Base-by-base conservation (phyloP, 2,113 vertebrate genomes). In the Butorides virescens region DNA sequence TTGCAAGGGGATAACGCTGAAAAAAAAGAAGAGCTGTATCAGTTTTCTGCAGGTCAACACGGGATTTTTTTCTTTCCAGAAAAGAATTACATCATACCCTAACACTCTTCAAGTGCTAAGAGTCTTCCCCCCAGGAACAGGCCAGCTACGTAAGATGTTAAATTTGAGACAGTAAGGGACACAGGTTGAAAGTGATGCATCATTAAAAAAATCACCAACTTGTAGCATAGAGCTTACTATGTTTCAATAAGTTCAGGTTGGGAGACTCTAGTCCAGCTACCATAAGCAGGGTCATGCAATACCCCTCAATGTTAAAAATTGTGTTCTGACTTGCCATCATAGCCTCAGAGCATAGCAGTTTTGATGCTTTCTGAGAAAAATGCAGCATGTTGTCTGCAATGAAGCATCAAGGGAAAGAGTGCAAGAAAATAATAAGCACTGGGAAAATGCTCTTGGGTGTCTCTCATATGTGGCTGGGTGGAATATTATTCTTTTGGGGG, bases 381-480 rank as follows among this genome's bases (percentile, higher is more conserved):
- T 23, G 5, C 8, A 36, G 3, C 23, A 30, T 47, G 52, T 36
- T 78, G 10, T 61, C 59, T 78, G 17, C 37, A 65, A 47, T 26
- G 36, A 74, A 85, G 15, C 25, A 42, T 46, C n/a, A 47, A 53
- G 47, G 7, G 42, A 78, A 23, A 58, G 11, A 79, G 21, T 1
- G 0, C 11, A 53, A 79, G 36, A 32, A 78, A 71, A 34, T 27
- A 10, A 3, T n/a, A 55, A 68, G 25, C 17, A 19, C 12, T 34
- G 25, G 5, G 7, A 5, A 73, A 18, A 59, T 87, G 17, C 21
- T 83, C 5, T 37, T 59, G 15, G 16, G 2, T 49, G 5, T 91
- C 42, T 82, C 15, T 39, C 7, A 18, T 50, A 39, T 0, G 0
- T 44, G 44, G 4, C 13, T 71, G 56, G 7, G 11, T n/a, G 12